phyloP scores from a whole-genome alignment of 2,888 invertebrate species.

The Drosophila subsilvestris region DNA sequence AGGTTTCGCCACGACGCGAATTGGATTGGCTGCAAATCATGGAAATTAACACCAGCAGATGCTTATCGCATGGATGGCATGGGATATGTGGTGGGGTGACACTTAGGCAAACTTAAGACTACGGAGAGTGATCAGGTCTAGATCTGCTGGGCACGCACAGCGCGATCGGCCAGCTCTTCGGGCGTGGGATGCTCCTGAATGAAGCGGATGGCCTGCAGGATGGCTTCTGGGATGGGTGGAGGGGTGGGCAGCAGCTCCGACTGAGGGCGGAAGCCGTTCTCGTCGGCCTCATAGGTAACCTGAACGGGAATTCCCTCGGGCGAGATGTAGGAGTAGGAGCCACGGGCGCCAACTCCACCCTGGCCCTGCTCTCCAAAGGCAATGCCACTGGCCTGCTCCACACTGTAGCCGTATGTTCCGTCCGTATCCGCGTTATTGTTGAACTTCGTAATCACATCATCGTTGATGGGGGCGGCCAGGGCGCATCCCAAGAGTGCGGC shows the following conservation, averaged over 20 bases:
- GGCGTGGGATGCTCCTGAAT: constrained; percentile 76
- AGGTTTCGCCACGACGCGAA: constrained; percentile 38
- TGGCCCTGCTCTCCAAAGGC: constrained; percentile 85
- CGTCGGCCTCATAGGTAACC: constrained; percentile 77
- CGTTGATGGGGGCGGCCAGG: constrained; percentile 44
- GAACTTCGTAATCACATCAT: constrained; percentile 40
- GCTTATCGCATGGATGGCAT: constrained; percentile 31
- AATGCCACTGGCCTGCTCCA: constrained; percentile 86
- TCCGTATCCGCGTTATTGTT: constrained; percentile 76
- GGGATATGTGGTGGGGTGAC: constrained; percentile 12
- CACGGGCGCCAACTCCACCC: constrained; percentile 84
- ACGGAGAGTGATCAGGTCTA: constrained; percentile 25
- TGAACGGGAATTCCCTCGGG: constrained; percentile 78
- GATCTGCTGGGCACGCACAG: constrained; percentile 61
- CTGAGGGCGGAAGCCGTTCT: constrained; percentile 78
- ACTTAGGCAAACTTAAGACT: constrained; percentile 25
- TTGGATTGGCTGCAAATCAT: constrained; percentile 50
- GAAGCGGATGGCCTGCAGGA: constrained; percentile 67
- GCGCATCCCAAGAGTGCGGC: constrained; percentile 49
- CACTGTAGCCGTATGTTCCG: constrained; percentile 82
- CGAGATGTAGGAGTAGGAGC: constrained; percentile 64
- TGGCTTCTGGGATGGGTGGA: constrained; percentile 79
- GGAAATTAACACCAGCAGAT: constrained; percentile 47
- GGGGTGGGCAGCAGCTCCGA: constrained; percentile 78
- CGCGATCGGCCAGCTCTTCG: constrained; percentile 77